Percentiles rank a stretch among this genome's conserved stretches.
phyloP scores from a whole-genome alignment of 1,140 invertebrate genomes.

The Hyposmocoma kahamanoa region DNA sequence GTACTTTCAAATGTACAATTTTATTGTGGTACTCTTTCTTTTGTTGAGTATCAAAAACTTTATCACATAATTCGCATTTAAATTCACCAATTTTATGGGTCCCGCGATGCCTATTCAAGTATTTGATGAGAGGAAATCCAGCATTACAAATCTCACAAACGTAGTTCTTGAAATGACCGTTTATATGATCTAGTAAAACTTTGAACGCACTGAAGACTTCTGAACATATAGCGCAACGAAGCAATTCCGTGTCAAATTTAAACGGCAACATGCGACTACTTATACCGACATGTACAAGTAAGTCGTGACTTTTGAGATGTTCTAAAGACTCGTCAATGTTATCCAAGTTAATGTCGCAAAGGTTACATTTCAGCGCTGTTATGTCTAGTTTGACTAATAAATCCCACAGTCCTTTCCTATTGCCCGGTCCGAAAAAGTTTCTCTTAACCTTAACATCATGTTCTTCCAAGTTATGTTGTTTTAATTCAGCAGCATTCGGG shows the following conservation, averaged over 20 bases:
- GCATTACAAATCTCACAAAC: constrained; percentile 34
- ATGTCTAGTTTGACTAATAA: constrained; percentile 45
- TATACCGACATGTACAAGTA: constrained; percentile 24
- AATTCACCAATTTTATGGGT: constrained; percentile 65
- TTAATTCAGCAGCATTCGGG: constrained; percentile 13
- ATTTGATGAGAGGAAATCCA: constrained; percentile 51
- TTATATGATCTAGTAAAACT: constrained; percentile 34
- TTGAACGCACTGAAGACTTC: constrained; percentile 38
- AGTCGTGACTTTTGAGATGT: constrained; percentile 31
- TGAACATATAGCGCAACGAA: constrained; percentile 29
- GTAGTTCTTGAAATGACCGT: constrained; percentile 40
- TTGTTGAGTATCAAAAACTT: constrained; percentile 1
- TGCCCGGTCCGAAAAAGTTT: background rate
- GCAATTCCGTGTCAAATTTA: constrained; percentile 25
- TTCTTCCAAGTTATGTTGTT: constrained; percentile 15
- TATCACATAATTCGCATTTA: constrained; percentile 2
- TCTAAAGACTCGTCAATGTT: constrained; percentile 19
- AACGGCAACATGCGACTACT: constrained; percentile 39
- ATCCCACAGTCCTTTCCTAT: background rate
- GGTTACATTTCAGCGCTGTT: constrained; percentile 33
- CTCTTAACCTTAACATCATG: constrained; percentile 8
- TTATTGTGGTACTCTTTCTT: constrained; percentile 12
- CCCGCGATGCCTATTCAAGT: constrained; percentile 62
- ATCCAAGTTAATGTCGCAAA: constrained; percentile 22
- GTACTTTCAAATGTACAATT: constrained; percentile 31